phyloP scores from a whole-genome alignment of 2,797 vertebrate genomes.

The Muraenolepis orangiensis region DNA sequence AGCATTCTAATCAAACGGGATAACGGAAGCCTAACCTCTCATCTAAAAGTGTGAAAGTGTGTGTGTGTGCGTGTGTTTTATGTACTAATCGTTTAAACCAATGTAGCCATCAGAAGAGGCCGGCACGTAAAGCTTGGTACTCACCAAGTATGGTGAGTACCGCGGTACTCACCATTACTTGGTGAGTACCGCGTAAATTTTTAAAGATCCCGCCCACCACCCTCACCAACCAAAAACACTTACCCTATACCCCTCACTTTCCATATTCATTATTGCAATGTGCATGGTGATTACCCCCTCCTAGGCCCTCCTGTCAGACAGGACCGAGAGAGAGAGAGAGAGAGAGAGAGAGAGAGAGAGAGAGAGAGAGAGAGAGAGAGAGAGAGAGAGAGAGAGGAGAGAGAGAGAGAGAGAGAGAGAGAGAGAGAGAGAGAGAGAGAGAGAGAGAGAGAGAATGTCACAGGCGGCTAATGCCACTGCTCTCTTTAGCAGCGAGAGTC shows the following conservation, averaged over 20 bases:
- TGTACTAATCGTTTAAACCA: too few relatives aligned
- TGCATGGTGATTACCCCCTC: background rate
- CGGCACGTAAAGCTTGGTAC: background rate
- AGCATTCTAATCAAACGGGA: constrained; percentile 2
- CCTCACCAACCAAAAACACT: background rate
- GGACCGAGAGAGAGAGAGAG: too few relatives aligned
- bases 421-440: too few relatives aligned
- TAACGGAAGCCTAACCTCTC: background rate
- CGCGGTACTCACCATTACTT: too few relatives aligned
- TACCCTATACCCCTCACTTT: background rate
- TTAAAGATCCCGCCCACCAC: background rate
- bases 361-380: too few relatives aligned
- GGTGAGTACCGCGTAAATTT: too few relatives aligned
- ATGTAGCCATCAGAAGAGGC: too few relatives aligned
- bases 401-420: too few relatives aligned
- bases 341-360: too few relatives aligned
- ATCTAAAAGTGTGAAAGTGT: background rate
- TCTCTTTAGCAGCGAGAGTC: constrained; percentile 10
- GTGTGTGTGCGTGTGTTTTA: background rate
- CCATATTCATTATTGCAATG: background rate
- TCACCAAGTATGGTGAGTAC: background rate
- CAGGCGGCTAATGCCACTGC: constrained; percentile 10
- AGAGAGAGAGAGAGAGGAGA: too few relatives aligned
- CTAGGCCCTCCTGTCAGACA: too few relatives aligned
- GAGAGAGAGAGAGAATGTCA: background rate